Conservation (phyloP, 1,140 invertebrate genomes). For the Aricia agestis region DNA sequence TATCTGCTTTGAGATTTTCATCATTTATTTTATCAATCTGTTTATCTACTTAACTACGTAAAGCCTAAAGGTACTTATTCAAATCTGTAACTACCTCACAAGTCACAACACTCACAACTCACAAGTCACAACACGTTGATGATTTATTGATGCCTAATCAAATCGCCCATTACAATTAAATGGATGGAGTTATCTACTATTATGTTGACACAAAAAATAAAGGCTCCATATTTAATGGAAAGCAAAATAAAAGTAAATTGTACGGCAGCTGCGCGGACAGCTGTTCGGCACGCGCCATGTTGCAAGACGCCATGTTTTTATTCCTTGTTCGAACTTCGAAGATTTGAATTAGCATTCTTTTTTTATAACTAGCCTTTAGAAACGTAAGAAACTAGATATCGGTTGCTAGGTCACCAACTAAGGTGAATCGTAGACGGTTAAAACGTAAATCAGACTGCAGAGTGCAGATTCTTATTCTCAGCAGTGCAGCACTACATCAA, state of each 20-base stretch:
- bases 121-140: background rate
- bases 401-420: background rate
- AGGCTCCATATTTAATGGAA: conserved; percentile 2
- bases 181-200: background rate
- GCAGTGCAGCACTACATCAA: no score
- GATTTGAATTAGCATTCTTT: conserved; percentile 3
- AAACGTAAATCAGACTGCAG: no score
- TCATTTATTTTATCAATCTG: no score
- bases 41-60: no score
- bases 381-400: no score
- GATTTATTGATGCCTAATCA: background rate
- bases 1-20: no score
- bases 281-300: conserved; percentile 7
- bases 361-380: background rate
- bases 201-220: conserved; percentile 10
- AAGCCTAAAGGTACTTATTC: no score
- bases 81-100: no score
- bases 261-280: background rate
- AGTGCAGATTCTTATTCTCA: no score
- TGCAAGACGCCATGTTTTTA: conserved; percentile 7
- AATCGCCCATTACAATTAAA: background rate
- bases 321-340: conserved; percentile 15
- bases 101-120: no score
- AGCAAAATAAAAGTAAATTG: conserved; percentile 13
- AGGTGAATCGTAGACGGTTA: no score